A percentile compares a stretch with the other conserved stretches of the same genome.
These are phyloP conservation scores for Nycticorax nycticorax DNA, from an alignment of 2,113 vertebrate genomes.

Conservation along the genomic window DNA sequence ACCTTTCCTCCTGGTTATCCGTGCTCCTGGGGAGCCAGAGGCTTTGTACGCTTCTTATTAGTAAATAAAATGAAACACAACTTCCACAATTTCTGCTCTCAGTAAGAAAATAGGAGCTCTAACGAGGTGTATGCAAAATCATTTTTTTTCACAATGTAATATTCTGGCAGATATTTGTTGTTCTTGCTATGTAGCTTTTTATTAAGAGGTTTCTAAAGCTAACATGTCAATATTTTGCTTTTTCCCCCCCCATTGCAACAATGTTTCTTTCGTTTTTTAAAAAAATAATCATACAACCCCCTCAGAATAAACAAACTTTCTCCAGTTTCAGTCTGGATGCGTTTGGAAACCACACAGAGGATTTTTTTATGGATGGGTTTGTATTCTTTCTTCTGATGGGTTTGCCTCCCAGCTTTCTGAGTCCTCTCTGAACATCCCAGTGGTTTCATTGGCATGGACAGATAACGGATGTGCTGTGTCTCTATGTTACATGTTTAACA, in stretches of 20 bases:
- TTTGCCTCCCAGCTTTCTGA: background rate
- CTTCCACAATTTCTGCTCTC: background rate
- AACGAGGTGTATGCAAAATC: background rate
- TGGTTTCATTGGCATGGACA: background rate
- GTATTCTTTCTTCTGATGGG: background rate
- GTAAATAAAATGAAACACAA: background rate
- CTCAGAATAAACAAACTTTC: background rate
- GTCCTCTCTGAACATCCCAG: background rate
- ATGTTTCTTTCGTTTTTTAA: background rate
- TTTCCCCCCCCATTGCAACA: fast-evolving
- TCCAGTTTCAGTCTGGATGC: background rate
- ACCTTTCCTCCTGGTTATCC: background rate
- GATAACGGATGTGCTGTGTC: background rate
- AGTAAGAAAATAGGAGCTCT: background rate
- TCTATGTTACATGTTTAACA: fast-evolving
- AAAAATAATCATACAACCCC: background rate
- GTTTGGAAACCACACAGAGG: background rate
- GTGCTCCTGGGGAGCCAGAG: background rate
- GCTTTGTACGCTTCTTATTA: background rate
- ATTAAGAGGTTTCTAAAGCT: background rate
- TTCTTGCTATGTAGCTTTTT: background rate
- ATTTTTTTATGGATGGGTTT: background rate
- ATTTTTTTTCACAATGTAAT: background rate
- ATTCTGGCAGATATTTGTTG: background rate
- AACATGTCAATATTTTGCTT: background rate